A percentile compares a stretch with the other conserved stretches of the same genome.
Conservation (phyloP, 2,888 invertebrate species). For the Ectobius pallidus region DNA sequence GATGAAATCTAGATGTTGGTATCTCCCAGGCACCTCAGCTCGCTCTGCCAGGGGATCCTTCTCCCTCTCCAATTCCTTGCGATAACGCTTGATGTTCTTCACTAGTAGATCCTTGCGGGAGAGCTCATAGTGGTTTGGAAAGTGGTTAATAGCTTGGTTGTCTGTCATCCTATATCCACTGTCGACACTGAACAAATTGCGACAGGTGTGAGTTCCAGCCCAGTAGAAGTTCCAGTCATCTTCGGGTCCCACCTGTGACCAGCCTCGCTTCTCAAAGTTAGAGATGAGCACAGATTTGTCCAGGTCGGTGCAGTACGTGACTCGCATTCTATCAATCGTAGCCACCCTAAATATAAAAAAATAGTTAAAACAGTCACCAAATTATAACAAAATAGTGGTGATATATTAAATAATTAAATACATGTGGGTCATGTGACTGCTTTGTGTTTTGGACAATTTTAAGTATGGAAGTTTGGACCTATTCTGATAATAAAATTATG, state of each 20-base stretch:
- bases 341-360: not conserved
- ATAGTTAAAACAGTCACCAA: too few species aligned
- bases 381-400: not conserved
- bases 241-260: constrained; percentile 85
- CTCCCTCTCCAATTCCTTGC: constrained; percentile 90
- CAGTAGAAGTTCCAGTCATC: constrained; percentile 98
- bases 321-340: constrained; percentile 58
- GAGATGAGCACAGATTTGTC: constrained; percentile 92
- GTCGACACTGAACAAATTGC: constrained; percentile 90
- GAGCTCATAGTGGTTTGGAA: constrained; percentile 94
- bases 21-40: constrained; percentile 73
- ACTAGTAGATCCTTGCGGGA: constrained; percentile 95
- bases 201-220: constrained; percentile 88
- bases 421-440: too few species aligned
- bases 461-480: too few species aligned
- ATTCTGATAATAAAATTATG: too few species aligned
- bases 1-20: constrained; percentile 87
- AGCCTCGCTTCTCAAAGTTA: constrained; percentile 91
- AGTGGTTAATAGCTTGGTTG: constrained; percentile 96
- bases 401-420: not conserved
- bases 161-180: constrained; percentile 91
- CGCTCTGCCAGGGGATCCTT: constrained; percentile 86
- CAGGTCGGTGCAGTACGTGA: constrained; percentile 81
- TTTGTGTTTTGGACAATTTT: too few species aligned
- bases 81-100: constrained; percentile 93